Evolutionary conservation across 2,888 invertebrate species (phyloP).

Genomic region (Brachyptera risi): DNA sequence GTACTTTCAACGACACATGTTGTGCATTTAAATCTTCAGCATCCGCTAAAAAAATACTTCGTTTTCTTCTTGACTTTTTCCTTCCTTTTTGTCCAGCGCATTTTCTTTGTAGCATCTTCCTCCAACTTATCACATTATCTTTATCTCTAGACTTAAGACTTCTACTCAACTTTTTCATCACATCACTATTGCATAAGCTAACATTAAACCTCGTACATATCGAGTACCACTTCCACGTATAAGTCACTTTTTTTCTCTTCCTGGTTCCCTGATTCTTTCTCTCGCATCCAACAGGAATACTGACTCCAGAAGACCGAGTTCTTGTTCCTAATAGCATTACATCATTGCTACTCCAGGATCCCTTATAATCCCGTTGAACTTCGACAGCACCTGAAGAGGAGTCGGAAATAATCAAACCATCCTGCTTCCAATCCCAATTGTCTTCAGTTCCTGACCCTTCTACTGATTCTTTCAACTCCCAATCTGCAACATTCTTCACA

Average conservation of each 20-base stretch:
- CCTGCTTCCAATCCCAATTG: not conserved
- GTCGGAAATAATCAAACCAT: too few species aligned
- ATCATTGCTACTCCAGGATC: not conserved
- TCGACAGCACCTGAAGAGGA: not conserved
- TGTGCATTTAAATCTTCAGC: slow-evolving; percentile 38
- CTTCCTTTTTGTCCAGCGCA: not conserved
- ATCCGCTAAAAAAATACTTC: slow-evolving; percentile 20
- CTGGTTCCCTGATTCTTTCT: slow-evolving; percentile 32
- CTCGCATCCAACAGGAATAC: too few species aligned
- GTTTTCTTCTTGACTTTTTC: slow-evolving; percentile 30
- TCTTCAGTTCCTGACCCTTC: too few species aligned
- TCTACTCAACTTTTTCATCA: slow-evolving; percentile 27
- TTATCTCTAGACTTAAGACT: too few species aligned
- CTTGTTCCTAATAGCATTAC: too few species aligned
- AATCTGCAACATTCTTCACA: too few species aligned
- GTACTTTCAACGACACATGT: slow-evolving; percentile 43
- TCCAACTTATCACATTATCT: slow-evolving; percentile 44
- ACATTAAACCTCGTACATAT: slow-evolving; percentile 12
- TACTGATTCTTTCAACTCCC: too few species aligned
- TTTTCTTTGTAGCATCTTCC: not conserved
- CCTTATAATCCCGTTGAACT: not conserved
- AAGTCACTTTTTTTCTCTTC: not conserved
- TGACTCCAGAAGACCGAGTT: too few species aligned
- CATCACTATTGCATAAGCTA: not conserved
- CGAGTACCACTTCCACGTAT: slow-evolving; percentile 15